Evolutionary conservation across 2,888 invertebrate genomes (phyloP).

Genomic region (Euphydryas editha): DNA sequence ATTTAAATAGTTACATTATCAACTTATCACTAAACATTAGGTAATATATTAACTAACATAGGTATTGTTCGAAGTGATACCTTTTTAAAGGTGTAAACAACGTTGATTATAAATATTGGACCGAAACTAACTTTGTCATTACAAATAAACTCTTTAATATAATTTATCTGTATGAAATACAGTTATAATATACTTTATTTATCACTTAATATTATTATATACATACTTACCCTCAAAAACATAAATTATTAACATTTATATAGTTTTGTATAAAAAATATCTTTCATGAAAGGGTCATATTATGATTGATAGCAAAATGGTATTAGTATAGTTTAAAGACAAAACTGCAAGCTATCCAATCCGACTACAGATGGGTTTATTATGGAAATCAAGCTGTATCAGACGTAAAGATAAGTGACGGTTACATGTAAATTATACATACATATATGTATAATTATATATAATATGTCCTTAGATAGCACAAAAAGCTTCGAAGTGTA

Average conservation of each 20-base stretch:
- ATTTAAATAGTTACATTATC: no score
- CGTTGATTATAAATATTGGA: no score
- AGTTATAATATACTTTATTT: no score
- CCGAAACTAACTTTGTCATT: no score
- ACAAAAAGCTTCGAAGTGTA: slow-evolving; percentile 32
- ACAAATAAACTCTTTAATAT: background rate
- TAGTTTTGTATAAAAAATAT: background rate
- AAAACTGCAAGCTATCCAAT: slow-evolving; percentile 70
- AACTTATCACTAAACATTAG: no score
- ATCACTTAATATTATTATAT: no score
- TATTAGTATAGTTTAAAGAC: slow-evolving; percentile 64
- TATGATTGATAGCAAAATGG: slow-evolving; percentile 36
- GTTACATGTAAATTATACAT: slow-evolving; percentile 67
- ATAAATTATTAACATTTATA: background rate
- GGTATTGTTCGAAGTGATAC: no score
- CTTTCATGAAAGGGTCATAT: slow-evolving; percentile 11
- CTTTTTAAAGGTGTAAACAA: no score
- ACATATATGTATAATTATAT: no score
- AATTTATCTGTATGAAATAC: background rate
- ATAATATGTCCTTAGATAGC: slow-evolving; percentile 23
- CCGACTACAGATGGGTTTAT: slow-evolving; percentile 74
- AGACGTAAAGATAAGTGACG: slow-evolving; percentile 74
- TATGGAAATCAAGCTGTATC: slow-evolving; percentile 71
- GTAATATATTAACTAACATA: no score
- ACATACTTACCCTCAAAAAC: background rate